A percentile compares a stretch with the other conserved stretches of the same genome.
phyloP scores from a whole-genome alignment of 2,888 invertebrate species.

The Machimus rusticus region DNA sequence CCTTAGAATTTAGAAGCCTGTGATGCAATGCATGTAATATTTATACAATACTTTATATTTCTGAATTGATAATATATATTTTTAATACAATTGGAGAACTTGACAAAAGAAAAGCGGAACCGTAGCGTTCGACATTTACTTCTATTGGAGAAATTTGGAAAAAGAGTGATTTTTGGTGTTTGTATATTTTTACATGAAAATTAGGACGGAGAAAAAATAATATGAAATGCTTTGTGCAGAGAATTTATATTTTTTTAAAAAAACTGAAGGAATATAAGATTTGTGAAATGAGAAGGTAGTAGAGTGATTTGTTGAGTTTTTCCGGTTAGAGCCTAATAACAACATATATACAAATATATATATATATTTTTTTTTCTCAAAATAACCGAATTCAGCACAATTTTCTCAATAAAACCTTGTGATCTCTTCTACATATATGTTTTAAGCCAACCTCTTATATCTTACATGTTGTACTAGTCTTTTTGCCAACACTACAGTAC shows the following conservation, averaged over 20 bases:
- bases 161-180: slow-evolving; percentile 2
- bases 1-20: slow-evolving; percentile 39
- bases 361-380: background rate
- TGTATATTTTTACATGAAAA: slow-evolving; percentile 34
- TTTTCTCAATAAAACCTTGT: slow-evolving; percentile 20
- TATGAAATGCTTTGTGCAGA: background rate
- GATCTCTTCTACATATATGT: slow-evolving; percentile 16
- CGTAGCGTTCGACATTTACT: background rate
- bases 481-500: slow-evolving; percentile 3
- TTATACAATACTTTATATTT: slow-evolving; percentile 19
- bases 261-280: background rate
- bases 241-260: slow-evolving; percentile 24
- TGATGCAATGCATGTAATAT: slow-evolving; percentile 40
- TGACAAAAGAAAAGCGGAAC: slow-evolving; percentile 3
- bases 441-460: slow-evolving; percentile 1
- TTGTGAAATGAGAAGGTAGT: background rate
- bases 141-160: slow-evolving; percentile 7
- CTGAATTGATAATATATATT: slow-evolving; percentile 29
- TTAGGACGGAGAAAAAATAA: background rate
- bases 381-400: background rate
- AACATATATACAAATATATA: no score
- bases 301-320: background rate
- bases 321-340: background rate
- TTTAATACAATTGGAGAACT: slow-evolving; percentile 11
- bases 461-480: slow-evolving; percentile 17